Conservation (phyloP, 2,113 vertebrate genomes). For the Melanocharis versteri region DNA sequence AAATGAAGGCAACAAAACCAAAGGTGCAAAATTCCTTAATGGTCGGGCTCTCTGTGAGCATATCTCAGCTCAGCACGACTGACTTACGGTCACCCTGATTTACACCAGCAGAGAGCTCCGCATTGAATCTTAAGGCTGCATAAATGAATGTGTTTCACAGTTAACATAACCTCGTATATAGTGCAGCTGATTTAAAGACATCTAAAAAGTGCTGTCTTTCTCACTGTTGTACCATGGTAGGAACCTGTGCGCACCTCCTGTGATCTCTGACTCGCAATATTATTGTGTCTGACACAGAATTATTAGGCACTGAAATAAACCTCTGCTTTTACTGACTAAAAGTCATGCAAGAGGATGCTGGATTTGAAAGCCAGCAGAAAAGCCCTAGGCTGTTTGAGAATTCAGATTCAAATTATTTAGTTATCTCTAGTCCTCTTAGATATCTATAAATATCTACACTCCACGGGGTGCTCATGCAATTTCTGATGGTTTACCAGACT, state of each 20-base stretch:
- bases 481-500: constrained; percentile 67
- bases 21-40: neutral
- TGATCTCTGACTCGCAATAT: neutral
- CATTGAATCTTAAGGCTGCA: neutral
- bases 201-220: neutral
- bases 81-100: neutral
- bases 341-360: constrained; percentile 35
- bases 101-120: neutral
- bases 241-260: neutral
- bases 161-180: neutral
- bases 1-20: neutral
- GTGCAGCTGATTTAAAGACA: neutral
- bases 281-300: neutral
- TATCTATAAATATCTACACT: constrained; percentile 69
- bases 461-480: constrained; percentile 57
- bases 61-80: neutral
- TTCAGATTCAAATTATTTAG: constrained; percentile 66
- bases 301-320: constrained; percentile 26
- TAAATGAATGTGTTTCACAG: constrained; percentile 51
- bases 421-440: constrained; percentile 49
- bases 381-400: constrained; percentile 60
- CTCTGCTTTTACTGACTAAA: constrained; percentile 42
- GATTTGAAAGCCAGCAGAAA: constrained; percentile 53
- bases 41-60: neutral
- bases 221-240: neutral